Base-by-base conservation (phyloP, 2,797 vertebrate species). In the Malurus leucopterus region DNA sequence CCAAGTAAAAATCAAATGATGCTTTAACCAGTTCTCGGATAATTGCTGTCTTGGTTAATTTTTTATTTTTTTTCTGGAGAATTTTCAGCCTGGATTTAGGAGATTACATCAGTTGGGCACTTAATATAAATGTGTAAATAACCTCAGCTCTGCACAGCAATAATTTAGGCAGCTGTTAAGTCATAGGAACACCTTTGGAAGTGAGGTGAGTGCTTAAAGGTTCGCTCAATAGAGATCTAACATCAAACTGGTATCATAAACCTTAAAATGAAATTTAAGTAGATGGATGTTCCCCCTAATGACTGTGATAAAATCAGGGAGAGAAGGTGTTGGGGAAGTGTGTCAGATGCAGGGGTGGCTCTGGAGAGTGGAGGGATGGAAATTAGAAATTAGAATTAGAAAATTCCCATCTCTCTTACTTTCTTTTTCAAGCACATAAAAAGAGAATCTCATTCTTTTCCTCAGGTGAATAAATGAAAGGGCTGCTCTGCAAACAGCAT, bases 21-120 rank as follows among this genome's bases (percentile, higher is more conserved):
- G 34, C 30, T 86, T 81, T 82, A 93, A 84, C 91, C 46, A 36
- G 22, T 57, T 41, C 85, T 34, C 41, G 15, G 18, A n/a, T 84
- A 89, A 93, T 86, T 88, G 71, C 74, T 46, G 40, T 34, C 64
- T 88, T 53, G 40, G 44, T 84, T 90, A 50, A 26, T 81, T 86
- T 29, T 12, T 4, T n/a, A n/a, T n/a, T 85, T 34, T 64, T 59
- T 1, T 20, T 21, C 46, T 13, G 2, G 21, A 63, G 63, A 54
- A 53, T 85, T 93, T 93, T 67, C 63, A 30, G 4, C 16, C 18
- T 41, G 32, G 44, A 41, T 78, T 91, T 47, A 64, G 69, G 65
- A 63, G 64, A 64, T 84, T 32, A 23, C 29, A 34, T 72, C 59
- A 27, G 24, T 49, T 62, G 36, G 27, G 22, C 83, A 23, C 23